phyloP scores from a whole-genome alignment of 2,888 invertebrate species.

The Tetragonula carbonaria region DNA sequence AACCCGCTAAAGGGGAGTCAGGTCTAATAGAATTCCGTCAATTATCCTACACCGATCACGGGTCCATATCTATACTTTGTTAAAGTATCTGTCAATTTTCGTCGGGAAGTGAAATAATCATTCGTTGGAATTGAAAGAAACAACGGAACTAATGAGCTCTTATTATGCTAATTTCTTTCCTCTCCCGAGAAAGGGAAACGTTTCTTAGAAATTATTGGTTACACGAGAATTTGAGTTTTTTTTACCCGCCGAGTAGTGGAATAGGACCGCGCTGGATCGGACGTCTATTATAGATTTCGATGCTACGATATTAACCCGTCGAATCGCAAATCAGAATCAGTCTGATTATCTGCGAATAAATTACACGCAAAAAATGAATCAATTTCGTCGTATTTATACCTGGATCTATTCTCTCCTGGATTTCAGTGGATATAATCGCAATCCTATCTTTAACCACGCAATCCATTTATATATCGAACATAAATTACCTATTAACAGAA shows the following conservation, averaged over 20 bases:
- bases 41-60: constrained; percentile 69
- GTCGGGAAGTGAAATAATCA: constrained; percentile 48
- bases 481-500: too few relatives aligned
- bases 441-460: too few relatives aligned
- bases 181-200: neutral
- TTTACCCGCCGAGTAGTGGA: neutral
- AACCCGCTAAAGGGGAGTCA: constrained; percentile 41
- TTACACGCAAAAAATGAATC: neutral
- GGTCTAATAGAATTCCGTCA: constrained; percentile 78
- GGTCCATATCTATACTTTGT: neutral
- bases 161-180: neutral
- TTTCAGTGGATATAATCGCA: too few relatives aligned
- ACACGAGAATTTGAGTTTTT: neutral
- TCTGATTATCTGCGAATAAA: neutral
- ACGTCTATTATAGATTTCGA: neutral
- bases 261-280: neutral
- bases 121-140: neutral
- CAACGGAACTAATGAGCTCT: neutral
- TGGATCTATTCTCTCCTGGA: neutral
- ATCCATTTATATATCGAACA: too few relatives aligned
- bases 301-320: neutral
- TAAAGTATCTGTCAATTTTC: constrained; percentile 45
- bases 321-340: neutral
- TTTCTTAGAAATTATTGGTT: neutral
- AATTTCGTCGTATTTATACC: neutral